These are phyloP conservation scores for Glaucopsyche alexis DNA, from an alignment of 2,888 invertebrate species.

Conservation along the genomic window DNA sequence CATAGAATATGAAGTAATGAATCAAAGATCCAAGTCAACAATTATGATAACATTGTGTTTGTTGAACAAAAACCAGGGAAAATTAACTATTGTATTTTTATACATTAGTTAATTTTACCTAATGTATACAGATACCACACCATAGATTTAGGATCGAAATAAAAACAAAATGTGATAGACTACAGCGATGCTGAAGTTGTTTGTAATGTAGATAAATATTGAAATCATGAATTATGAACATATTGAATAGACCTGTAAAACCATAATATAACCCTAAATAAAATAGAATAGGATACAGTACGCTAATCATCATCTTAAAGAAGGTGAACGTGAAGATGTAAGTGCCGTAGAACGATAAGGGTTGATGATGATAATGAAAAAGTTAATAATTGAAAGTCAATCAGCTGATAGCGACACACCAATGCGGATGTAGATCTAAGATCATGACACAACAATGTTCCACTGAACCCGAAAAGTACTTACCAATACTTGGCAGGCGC, in stretches of 20 bases:
- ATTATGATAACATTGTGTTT: slow-evolving; percentile 6
- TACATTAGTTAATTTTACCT: too few species aligned
- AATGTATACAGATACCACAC: too few species aligned
- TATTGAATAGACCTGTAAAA: too few species aligned
- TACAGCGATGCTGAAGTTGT: not conserved
- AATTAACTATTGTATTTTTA: not conserved
- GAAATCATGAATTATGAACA: not conserved
- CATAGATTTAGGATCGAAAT: not conserved
- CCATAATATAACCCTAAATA: too few species aligned
- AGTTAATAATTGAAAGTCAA: not conserved
- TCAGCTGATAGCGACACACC: slow-evolving; percentile 6
- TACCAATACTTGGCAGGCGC: slow-evolving; percentile 9
- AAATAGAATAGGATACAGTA: too few species aligned
- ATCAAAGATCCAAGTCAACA: slow-evolving; percentile 5
- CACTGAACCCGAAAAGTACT: slow-evolving; percentile 16
- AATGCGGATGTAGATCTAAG: slow-evolving; percentile 8
- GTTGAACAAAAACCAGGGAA: not conserved
- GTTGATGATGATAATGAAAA: not conserved
- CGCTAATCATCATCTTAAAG: too few species aligned
- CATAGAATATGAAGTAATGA: slow-evolving; percentile 51
- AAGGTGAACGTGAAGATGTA: too few species aligned
- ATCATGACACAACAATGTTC: slow-evolving; percentile 17
- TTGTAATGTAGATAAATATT: not conserved
- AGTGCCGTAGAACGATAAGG: not conserved
- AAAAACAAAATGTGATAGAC: not conserved